Percentiles rank a stretch among this genome's conserved stretches.
phyloP scores from a whole-genome alignment of 1,140 invertebrate species.

The Ceratina japonica region DNA sequence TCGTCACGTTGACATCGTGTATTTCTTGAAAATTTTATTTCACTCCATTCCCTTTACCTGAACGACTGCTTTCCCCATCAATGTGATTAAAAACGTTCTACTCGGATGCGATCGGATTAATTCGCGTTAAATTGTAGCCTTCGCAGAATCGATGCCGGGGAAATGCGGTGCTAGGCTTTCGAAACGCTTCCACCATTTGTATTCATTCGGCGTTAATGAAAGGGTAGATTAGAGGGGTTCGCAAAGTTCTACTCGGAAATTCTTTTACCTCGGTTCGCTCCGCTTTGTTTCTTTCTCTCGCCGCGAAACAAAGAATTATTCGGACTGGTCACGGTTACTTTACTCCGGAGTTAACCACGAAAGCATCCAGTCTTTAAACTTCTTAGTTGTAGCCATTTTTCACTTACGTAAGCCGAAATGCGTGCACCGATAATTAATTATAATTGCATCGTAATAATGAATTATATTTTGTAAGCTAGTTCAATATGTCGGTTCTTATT shows the following conservation, averaged over 20 bases:
- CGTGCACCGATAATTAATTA: too few relatives aligned
- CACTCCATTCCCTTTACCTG: too few relatives aligned
- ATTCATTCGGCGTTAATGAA: constrained; percentile 22
- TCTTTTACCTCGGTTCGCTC: not conserved
- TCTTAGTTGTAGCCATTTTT: not conserved
- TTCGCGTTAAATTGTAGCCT: constrained; percentile 10
- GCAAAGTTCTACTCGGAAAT: constrained; percentile 7
- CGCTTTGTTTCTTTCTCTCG: not conserved
- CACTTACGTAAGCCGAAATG: not conserved
- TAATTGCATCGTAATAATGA: too few relatives aligned
- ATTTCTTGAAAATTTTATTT: not conserved
- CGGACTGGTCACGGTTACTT: not conserved
- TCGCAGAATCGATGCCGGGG: not conserved
- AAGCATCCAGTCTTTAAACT: not conserved
- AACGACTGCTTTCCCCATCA: not conserved
- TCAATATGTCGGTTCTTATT: too few relatives aligned
- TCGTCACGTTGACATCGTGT: not conserved
- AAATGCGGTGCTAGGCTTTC: not conserved
- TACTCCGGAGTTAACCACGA: not conserved
- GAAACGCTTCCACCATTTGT: constrained; percentile 12
- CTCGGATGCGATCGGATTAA: constrained; percentile 1
- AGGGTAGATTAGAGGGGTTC: constrained; percentile 15
- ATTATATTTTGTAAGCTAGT: too few relatives aligned
- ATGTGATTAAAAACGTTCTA: not conserved
- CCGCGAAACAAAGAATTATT: not conserved